Base-by-base conservation (phyloP, 2,888 invertebrate genomes). In the Phengaris alcon region DNA sequence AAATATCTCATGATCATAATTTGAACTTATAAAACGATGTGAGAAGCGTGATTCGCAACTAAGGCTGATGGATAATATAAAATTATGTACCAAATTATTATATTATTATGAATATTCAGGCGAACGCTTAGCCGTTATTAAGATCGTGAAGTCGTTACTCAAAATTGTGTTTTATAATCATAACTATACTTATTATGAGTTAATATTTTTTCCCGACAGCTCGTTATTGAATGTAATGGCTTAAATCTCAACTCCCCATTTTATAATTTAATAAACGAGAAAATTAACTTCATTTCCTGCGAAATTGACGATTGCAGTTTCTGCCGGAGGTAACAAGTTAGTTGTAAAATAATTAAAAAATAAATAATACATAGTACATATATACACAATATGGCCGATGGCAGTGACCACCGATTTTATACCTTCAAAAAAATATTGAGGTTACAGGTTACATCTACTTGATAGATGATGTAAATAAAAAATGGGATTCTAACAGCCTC, bases 161-260 rank as follows among this genome's bases (percentile, higher is more conserved):
- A 85, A 91, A 91, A 93, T 92, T 92, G 88, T 93, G 91, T 93
- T 93, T 92, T 87, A 92, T 92, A 91, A 91, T 90, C 88, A 91
- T 91, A 87, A 93, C 90, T 89, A 91, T 91, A 92, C 88, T 92
- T 55, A 70, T 70, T 93, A 91, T 85, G 87, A 91, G 86, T 88
- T 91, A 91, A 92, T 92, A 93, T 35, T 64, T 89, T 86, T 89
- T 90, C 80, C 90, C 86, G 87, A 90, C 87, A 90, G 88, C 91
- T 89, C 88, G 84, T 88, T 88, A 87, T 90, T 91, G 87, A 86
- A 86, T 86, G 87, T 90, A 87, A 70, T 72, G 52, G 52, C 22
- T 72, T 54, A 72, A 72, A 44, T 35, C 10, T 70, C 51, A 70
- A 15, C 15, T 15, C 10, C 48, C 51, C 46, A 48, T 46, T 48